A percentile compares a stretch with the other conserved stretches of the same genome.
Evolutionary conservation across 2,113 vertebrate genomes (phyloP).

Genomic region (Spilogale gracilis): DNA sequence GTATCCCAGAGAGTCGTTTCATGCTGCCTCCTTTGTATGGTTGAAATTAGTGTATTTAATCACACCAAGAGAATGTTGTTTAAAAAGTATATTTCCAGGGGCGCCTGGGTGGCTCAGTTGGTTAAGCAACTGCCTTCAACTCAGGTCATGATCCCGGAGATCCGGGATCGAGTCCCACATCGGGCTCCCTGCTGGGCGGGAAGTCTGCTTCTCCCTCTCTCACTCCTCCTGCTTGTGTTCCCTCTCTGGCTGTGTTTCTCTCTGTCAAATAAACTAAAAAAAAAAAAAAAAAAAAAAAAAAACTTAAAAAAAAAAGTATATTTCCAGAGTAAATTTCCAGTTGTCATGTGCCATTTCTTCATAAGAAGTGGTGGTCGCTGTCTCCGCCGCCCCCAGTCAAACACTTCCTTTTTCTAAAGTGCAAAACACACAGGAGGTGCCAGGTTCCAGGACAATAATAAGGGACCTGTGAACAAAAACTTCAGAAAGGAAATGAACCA

Average conservation of each 20-base stretch:
- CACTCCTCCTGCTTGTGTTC: too few species aligned
- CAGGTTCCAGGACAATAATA: background rate
- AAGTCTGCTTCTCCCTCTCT: too few species aligned
- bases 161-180: too few species aligned
- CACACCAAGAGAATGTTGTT: background rate
- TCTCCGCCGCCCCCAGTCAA: background rate
- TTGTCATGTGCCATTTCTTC: constrained; percentile 64
- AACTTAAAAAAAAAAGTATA: constrained; percentile 69
- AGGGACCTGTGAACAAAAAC: background rate
- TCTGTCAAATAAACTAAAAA: too few species aligned
- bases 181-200: too few species aligned
- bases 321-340: constrained; percentile 81
- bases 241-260: too few species aligned
- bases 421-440: constrained; percentile 46
- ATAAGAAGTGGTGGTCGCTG: background rate
- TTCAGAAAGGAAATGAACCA: background rate
- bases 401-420: constrained; percentile 72
- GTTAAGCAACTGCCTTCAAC: too few species aligned
- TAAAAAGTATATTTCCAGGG: constrained; percentile 80
- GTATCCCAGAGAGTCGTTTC: constrained; percentile 84
- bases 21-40: constrained; percentile 77
- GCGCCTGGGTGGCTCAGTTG: too few species aligned
- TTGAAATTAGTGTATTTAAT: constrained; percentile 80
- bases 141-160: too few species aligned
- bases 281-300: too few species aligned